phyloP scores from a whole-genome alignment of 2,113 vertebrate genomes.

The Mobula birostris region DNA sequence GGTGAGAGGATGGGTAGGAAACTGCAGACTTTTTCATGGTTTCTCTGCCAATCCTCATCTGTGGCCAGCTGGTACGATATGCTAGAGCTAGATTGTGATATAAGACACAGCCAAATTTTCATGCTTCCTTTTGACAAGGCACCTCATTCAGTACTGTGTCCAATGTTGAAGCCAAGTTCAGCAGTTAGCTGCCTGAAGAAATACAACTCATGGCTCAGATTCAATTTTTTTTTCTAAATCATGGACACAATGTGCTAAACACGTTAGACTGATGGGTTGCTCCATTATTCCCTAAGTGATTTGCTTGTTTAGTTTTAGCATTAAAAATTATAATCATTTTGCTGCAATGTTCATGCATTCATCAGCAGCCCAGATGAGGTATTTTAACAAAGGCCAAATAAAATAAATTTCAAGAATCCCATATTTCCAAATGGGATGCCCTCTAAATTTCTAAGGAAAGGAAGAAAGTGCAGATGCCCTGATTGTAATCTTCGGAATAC shows the following conservation, averaged over 20 bases:
- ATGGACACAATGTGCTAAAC: constrained; percentile 12
- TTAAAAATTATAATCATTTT: not conserved
- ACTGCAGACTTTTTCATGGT: constrained; percentile 2
- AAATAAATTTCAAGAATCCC: not conserved
- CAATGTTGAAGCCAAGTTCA: constrained; percentile 29
- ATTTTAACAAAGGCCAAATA: not conserved
- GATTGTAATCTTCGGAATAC: too few species aligned
- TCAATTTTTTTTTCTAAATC: not conserved
- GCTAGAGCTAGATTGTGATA: not conserved
- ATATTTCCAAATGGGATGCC: not conserved
- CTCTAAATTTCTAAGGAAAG: too few species aligned
- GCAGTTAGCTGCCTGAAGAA: constrained; percentile 31
- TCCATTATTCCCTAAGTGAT: not conserved
- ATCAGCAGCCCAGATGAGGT: not conserved
- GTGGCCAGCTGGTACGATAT: constrained; percentile 34
- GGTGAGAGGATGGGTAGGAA: constrained; percentile 23
- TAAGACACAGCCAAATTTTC: constrained; percentile 23
- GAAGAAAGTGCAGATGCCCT: too few species aligned
- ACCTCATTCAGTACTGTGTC: constrained; percentile 13
- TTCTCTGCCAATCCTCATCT: constrained; percentile 24
- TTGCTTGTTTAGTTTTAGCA: not conserved
- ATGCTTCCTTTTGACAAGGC: constrained; percentile 30
- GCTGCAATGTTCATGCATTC: not conserved
- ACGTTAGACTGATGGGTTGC: not conserved
- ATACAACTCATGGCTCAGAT: constrained; percentile 16